Conservation (phyloP, 2,888 invertebrate species). For the Erebia aethiops region DNA sequence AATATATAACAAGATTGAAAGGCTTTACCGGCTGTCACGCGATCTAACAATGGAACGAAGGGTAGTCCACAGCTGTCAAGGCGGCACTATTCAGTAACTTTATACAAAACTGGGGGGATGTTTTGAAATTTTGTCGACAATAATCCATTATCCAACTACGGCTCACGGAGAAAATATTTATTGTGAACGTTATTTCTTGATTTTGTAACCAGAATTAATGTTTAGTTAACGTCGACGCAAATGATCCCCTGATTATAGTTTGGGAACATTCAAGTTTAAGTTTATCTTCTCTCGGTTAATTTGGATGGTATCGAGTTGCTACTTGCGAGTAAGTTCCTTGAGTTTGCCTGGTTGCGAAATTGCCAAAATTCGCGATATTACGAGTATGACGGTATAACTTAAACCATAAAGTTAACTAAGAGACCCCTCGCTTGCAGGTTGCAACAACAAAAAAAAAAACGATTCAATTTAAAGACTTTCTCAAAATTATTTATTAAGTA, state of each 20-base stretch:
- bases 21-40: constrained; percentile 40
- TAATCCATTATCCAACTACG: constrained; percentile 10
- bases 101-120: constrained; percentile 34
- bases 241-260: constrained; percentile 17
- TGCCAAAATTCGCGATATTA: constrained; percentile 26
- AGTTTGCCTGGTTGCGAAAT: constrained; percentile 28
- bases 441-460: background rate
- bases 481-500: too few relatives aligned
- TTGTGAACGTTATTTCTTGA: constrained; percentile 11
- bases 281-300: constrained; percentile 25
- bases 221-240: constrained; percentile 5
- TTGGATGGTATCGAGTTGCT: constrained; percentile 25
- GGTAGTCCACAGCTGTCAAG: constrained; percentile 44
- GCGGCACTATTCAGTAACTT: constrained; percentile 40
- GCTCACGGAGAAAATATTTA: background rate
- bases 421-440: background rate
- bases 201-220: constrained; percentile 6
- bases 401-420: constrained; percentile 24
- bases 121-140: constrained; percentile 33
- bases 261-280: constrained; percentile 26
- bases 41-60: constrained; percentile 41
- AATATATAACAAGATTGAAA: constrained; percentile 37
- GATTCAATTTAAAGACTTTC: too few relatives aligned
- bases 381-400: constrained; percentile 26
- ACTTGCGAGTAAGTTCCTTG: constrained; percentile 20